Percentiles rank a stretch among this genome's conserved stretches.
These are phyloP conservation scores for Drosophila leonis DNA, from an alignment of 2,888 invertebrate genomes.

Conservation along the genomic window DNA sequence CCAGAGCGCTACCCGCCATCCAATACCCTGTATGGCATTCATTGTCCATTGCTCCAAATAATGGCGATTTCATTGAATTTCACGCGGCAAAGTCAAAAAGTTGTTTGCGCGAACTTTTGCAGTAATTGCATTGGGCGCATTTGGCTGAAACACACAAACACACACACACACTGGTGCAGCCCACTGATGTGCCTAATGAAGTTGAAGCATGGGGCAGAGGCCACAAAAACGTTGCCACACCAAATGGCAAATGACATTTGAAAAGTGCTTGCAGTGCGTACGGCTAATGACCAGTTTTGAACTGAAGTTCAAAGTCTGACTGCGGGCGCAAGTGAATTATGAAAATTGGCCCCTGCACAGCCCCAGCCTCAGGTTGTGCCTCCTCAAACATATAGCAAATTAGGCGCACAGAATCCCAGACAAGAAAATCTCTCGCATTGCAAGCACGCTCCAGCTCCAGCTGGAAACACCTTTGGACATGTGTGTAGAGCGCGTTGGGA, in stretches of 20 bases:
- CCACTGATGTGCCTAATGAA: conserved; percentile 67
- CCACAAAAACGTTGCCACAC: conserved; percentile 70
- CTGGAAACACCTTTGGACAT: conserved; percentile 50
- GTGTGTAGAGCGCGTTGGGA: conserved; percentile 40
- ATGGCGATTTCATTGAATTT: conserved; percentile 79
- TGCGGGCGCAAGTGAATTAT: conserved; percentile 74
- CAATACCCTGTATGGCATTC: conserved; percentile 29
- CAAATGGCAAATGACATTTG: conserved; percentile 78
- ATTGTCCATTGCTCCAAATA: conserved; percentile 71
- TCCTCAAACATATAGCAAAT: conserved; percentile 61
- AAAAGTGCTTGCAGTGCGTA: conserved; percentile 75
- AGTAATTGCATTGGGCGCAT: conserved; percentile 74
- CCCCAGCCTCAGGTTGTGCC: not conserved
- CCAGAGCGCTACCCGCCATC: not conserved
- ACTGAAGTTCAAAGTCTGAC: conserved; percentile 78
- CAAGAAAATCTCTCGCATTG: conserved; percentile 59
- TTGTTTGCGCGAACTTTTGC: conserved; percentile 78
- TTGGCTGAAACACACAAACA: conserved; percentile 26
- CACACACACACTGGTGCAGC: not conserved
- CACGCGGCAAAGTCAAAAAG: conserved; percentile 78
- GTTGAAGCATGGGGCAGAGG: conserved; percentile 58
- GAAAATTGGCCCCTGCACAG: conserved; percentile 61
- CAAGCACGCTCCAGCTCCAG: conserved; percentile 59
- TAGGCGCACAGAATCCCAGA: conserved; percentile 67
- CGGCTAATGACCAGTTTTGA: conserved; percentile 73